Conservation (phyloP, 2,888 invertebrate genomes). For the Amitus sp. region DNA sequence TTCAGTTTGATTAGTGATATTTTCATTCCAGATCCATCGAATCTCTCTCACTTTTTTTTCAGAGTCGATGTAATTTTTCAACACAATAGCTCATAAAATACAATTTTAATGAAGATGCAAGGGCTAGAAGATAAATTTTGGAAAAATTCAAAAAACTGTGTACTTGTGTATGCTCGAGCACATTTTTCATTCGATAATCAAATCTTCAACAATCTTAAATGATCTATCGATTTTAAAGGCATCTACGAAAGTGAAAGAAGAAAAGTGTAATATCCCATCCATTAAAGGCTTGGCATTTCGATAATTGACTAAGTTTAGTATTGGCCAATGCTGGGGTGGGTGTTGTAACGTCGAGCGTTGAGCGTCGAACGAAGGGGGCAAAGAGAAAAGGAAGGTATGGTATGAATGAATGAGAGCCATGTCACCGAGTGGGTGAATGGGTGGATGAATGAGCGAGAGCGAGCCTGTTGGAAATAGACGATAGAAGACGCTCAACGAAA, state of each 20-base stretch:
- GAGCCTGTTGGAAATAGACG: slow-evolving; percentile 34
- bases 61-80: no score
- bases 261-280: slow-evolving; percentile 32
- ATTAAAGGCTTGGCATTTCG: slow-evolving; percentile 34
- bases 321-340: slow-evolving; percentile 37
- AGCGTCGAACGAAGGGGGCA: no score
- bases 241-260: no score
- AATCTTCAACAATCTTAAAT: background rate
- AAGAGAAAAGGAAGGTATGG: slow-evolving; percentile 29
- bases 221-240: no score
- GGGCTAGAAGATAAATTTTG: no score
- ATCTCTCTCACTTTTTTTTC: no score
- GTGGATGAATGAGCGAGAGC: slow-evolving; percentile 42
- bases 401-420: slow-evolving; percentile 40
- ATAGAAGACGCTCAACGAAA: slow-evolving; percentile 12
- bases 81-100: no score
- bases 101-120: no score
- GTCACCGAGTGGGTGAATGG: slow-evolving; percentile 41
- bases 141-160: no score
- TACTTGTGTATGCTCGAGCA: no score
- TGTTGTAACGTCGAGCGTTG: slow-evolving; percentile 35
- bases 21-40: no score
- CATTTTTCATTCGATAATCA: background rate
- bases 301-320: slow-evolving; percentile 35
- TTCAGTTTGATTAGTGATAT: no score